Evolutionary conservation across 2,888 invertebrate genomes (phyloP), one percentile per base, ranked within the genome.

Genomic region (Callinectes sapidus): DNA sequence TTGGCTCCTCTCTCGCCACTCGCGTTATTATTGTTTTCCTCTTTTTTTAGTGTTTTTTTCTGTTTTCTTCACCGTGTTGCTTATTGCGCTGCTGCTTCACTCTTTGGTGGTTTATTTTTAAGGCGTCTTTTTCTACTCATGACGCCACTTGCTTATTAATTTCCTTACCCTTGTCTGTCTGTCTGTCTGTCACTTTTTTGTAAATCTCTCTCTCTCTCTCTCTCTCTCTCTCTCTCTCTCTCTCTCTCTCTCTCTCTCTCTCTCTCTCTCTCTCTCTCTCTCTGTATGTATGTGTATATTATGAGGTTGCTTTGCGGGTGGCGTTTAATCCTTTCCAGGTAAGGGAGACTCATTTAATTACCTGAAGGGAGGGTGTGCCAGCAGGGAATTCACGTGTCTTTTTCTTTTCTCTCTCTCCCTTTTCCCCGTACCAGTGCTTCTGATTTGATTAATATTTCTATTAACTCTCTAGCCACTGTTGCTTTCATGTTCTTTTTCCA

Each of bases 391-490:
- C 81, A 14, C 81, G 35, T 81, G 1, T 16, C 28, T 71, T 42
- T 54, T 28, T 55, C n/a, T 55, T 28, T 42, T 88, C 55, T 55
- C 88, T 48, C 87, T 87, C 23, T 87, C 87, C 18, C 88, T 88
- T 42, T 88, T 18, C 39, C 88, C 23, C 32, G n/a, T 28, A 13
- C 35, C n/a, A 3, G 14, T 55, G 16, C 35, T 16, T 61, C 28
- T 18, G 18, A 48, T 23, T 55, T 88, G 55, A 61, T 88, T 88
- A 48, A 61, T 88, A 88, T 55, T 88, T 88, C 35, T 28, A 35
- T 88, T 88, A 54, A 32, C 35, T 88, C 54, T 16, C 14, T 35
- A 48, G 23, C 35, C 54, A 81, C 81, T 3, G 14, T 14, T 2
- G 32, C 35, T 71, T 71, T 8, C 23, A n/a, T 87, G 87, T 48